Evolutionary conservation across 2,797 vertebrate species (phyloP).

Genomic region (Cynodonichthys magdalenae): DNA sequence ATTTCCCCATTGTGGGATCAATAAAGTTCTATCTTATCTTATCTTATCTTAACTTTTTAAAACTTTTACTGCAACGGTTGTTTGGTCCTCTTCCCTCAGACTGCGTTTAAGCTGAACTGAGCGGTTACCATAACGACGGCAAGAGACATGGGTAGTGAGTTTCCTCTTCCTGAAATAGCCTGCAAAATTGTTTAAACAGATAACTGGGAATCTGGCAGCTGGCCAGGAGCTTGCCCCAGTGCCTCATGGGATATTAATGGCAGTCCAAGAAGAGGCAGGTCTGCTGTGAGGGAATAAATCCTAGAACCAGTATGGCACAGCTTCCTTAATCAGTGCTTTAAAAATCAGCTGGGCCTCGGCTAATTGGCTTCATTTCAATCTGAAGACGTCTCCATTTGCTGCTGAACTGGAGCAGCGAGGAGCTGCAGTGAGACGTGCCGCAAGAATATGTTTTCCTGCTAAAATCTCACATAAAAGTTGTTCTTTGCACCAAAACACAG

Average conservation of each 20-base stretch:
- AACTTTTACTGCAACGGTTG: conserved; percentile 19
- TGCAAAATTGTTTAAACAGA: conserved; percentile 86
- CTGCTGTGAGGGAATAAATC: conserved; percentile 82
- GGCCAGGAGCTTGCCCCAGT: conserved; percentile 76
- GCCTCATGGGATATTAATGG: conserved; percentile 82
- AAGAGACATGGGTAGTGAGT: conserved; percentile 62
- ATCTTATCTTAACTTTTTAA: no score
- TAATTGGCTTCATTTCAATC: conserved; percentile 88
- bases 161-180: conserved; percentile 84
- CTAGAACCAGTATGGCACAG: conserved; percentile 83
- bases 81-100: conserved; percentile 30
- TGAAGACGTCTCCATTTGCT: conserved; percentile 84
- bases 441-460: conserved; percentile 37
- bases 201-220: conserved; percentile 82
- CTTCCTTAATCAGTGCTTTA: conserved; percentile 81
- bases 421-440: conserved; percentile 73
- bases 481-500: conserved; percentile 7
- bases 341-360: conserved; percentile 81
- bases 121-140: conserved; percentile 85
- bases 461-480: conserved; percentile 28
- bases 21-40: no score
- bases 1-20: no score
- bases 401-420: conserved; percentile 83
- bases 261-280: conserved; percentile 77
- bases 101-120: conserved; percentile 72